These are phyloP conservation scores for Conchocele bisecta DNA, from an alignment of 2,888 invertebrate genomes.

Conservation along the genomic window DNA sequence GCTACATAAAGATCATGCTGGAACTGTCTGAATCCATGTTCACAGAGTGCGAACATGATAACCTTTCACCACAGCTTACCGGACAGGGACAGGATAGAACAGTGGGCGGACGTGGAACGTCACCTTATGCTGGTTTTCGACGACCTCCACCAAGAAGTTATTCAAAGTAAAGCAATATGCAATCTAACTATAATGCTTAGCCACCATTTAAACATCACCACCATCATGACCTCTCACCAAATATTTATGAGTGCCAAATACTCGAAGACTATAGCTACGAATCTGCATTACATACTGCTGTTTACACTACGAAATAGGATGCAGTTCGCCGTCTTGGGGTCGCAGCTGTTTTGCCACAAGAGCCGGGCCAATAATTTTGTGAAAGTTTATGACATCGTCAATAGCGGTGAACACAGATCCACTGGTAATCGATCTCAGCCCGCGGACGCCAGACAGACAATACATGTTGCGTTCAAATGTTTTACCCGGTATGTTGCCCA, in stretches of 20 bases:
- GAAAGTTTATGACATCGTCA: conserved; percentile 1
- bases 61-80: background rate
- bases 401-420: conserved; percentile 9
- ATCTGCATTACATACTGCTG: conserved; percentile 16
- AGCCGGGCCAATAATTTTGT: conserved; percentile 5
- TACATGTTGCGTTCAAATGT: background rate
- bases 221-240: conserved; percentile 3
- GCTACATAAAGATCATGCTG: too few relatives aligned
- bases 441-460: background rate
- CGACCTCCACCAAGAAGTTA: background rate
- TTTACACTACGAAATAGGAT: conserved; percentile 8
- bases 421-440: conserved; percentile 8
- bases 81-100: background rate
- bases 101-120: background rate
- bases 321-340: conserved; percentile 7
- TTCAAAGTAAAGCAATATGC: conserved; percentile 5
- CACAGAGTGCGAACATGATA: background rate
- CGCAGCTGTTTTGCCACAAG: conserved; percentile 10
- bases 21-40: too few relatives aligned
- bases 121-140: conserved; percentile 3
- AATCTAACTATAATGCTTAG: conserved; percentile 1
- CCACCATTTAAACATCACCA: conserved; percentile 2
- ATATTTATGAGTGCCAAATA: conserved; percentile 19
- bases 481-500: too few relatives aligned
- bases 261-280: conserved; percentile 11